Evolutionary conservation across 2,113 vertebrate genomes (phyloP).

Genomic region (Gulo gulo): DNA sequence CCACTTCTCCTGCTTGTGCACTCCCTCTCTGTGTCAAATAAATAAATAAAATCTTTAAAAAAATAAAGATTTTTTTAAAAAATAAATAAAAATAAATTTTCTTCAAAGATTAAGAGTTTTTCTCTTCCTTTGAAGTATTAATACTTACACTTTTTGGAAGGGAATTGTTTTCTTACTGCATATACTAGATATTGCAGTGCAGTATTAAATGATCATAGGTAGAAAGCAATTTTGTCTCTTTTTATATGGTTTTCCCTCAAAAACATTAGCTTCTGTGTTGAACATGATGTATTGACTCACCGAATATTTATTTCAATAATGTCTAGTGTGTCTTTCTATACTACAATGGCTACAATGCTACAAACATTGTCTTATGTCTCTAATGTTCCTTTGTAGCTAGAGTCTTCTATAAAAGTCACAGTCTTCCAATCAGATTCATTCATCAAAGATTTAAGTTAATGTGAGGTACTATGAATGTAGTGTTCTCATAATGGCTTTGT

Average conservation of each 20-base stretch:
- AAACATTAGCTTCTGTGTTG: background rate
- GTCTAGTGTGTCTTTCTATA: background rate
- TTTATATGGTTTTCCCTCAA: background rate
- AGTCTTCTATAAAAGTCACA: background rate
- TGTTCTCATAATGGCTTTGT: background rate
- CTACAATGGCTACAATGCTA: background rate
- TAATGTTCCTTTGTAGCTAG: background rate
- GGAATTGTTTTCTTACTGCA: background rate
- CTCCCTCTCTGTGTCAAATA: too few species aligned
- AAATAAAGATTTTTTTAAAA: too few species aligned
- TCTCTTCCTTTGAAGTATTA: background rate
- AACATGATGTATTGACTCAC: background rate
- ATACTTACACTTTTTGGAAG: background rate
- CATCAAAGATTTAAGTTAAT: background rate
- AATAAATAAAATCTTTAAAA: too few species aligned
- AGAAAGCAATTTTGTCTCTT: background rate
- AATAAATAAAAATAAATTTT: background rate
- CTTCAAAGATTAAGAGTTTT: background rate
- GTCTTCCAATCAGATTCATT: background rate
- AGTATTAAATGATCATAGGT: background rate
- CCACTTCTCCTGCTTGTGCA: too few species aligned
- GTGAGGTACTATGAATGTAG: background rate
- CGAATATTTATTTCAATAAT: background rate
- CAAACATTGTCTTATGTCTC: background rate
- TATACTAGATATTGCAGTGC: background rate